phyloP scores from a whole-genome alignment of 1,140 invertebrate species.

The Pachypsylla venusta region DNA sequence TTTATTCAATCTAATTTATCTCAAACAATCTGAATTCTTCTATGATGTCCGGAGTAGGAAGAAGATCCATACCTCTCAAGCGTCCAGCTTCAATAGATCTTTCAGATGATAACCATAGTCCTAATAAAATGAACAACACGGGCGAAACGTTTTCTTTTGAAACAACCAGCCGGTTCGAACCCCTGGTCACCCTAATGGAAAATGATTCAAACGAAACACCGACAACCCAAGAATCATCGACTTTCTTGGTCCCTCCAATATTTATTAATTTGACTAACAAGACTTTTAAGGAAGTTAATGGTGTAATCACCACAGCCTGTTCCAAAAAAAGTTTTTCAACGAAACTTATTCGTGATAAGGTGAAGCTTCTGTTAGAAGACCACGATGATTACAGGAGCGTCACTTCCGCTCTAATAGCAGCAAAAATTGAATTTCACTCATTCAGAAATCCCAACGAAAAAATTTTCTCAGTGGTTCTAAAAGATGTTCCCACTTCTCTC shows the following conservation, averaged over 20 bases:
- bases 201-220: not conserved
- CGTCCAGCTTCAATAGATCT: too few species aligned
- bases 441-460: not conserved
- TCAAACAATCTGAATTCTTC: too few species aligned
- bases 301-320: not conserved
- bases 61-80: too few species aligned
- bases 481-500: not conserved
- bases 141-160: not conserved
- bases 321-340: not conserved
- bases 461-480: not conserved
- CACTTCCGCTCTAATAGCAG: not conserved
- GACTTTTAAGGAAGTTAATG: not conserved
- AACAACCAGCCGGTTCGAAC: not conserved
- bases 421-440: not conserved
- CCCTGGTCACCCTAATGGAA: not conserved
- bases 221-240: not conserved
- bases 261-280: not conserved
- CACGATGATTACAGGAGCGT: not conserved
- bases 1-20: too few species aligned
- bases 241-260: not conserved
- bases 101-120: not conserved
- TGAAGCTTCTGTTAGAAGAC: not conserved
- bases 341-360: not conserved
- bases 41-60: too few species aligned
- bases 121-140: not conserved